Evolutionary conservation across 2,113 vertebrate genomes (phyloP).

Genomic region (Pelobates fuscus): DNA sequence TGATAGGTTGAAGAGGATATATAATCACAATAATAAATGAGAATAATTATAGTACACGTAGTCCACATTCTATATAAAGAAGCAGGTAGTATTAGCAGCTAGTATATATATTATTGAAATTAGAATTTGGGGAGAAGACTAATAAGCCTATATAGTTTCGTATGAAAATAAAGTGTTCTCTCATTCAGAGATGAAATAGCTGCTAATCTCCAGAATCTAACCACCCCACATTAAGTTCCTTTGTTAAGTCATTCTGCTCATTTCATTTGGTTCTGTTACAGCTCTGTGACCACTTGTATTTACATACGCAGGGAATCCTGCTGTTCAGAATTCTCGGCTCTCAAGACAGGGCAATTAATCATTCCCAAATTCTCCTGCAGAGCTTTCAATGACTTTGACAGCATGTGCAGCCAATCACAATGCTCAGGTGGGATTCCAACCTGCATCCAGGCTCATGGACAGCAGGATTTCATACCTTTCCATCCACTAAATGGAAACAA

Average conservation of each 20-base stretch:
- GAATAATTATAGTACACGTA: too few relatives aligned
- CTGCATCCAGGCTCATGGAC: slow-evolving; percentile 68
- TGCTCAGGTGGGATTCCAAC: slow-evolving; percentile 84
- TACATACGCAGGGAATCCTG: slow-evolving; percentile 86
- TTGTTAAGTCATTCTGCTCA: slow-evolving; percentile 78
- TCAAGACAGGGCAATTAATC: slow-evolving; percentile 96
- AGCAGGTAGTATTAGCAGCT: neutral
- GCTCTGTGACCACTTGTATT: slow-evolving; percentile 81
- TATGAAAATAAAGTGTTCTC: slow-evolving; percentile 56
- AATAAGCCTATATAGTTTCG: slow-evolving; percentile 55
- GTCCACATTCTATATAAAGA: neutral
- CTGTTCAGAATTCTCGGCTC: slow-evolving; percentile 80
- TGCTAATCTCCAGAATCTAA: slow-evolving; percentile 67
- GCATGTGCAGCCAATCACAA: slow-evolving; percentile 72
- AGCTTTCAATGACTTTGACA: slow-evolving; percentile 76
- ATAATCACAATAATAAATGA: too few relatives aligned
- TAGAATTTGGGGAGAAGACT: slow-evolving; percentile 7
- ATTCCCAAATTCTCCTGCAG: slow-evolving; percentile 83
- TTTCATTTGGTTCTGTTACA: slow-evolving; percentile 60
- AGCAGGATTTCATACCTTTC: slow-evolving; percentile 54
- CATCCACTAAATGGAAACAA: slow-evolving; percentile 45
- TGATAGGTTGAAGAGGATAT: too few relatives aligned
- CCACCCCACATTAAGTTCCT: slow-evolving; percentile 70
- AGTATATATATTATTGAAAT: neutral
- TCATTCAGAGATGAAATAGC: slow-evolving; percentile 65